Evolutionary conservation across 2,113 vertebrate species (phyloP).

Genomic region (Labeo catla): DNA sequence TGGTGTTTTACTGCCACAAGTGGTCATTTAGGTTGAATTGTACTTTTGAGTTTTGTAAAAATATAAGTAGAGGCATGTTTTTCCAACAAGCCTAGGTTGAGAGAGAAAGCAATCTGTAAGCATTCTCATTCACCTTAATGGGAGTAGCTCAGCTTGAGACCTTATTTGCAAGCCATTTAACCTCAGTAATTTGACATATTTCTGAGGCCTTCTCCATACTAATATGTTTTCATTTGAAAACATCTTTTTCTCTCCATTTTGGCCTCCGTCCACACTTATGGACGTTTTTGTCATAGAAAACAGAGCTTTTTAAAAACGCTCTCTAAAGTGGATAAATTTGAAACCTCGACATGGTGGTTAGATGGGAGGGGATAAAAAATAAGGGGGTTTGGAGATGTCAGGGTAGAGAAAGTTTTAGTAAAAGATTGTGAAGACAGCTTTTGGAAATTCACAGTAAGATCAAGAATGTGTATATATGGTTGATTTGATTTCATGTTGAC

Average conservation of each 20-base stretch:
- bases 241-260: too few relatives aligned
- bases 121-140: not conserved
- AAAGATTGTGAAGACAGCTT: not conserved
- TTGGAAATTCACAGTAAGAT: not conserved
- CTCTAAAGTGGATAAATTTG: too few relatives aligned
- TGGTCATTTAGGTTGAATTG: not conserved
- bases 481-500: not conserved
- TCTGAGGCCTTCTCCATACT: too few relatives aligned
- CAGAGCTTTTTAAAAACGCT: too few relatives aligned
- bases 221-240: too few relatives aligned
- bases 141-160: not conserved
- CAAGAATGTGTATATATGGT: not conserved
- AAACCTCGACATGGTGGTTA: not conserved
- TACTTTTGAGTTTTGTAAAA: not conserved
- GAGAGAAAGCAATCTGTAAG: not conserved
- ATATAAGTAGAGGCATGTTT: not conserved
- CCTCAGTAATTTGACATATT: too few relatives aligned
- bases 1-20: too few relatives aligned
- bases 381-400: not conserved
- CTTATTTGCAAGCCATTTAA: not conserved
- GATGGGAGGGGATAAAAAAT: not conserved
- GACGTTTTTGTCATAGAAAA: too few relatives aligned
- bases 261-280: too few relatives aligned
- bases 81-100: not conserved
- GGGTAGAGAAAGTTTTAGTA: not conserved